Base-by-base conservation (phyloP, 2,888 invertebrate species). In the Plagodis dolabraria region DNA sequence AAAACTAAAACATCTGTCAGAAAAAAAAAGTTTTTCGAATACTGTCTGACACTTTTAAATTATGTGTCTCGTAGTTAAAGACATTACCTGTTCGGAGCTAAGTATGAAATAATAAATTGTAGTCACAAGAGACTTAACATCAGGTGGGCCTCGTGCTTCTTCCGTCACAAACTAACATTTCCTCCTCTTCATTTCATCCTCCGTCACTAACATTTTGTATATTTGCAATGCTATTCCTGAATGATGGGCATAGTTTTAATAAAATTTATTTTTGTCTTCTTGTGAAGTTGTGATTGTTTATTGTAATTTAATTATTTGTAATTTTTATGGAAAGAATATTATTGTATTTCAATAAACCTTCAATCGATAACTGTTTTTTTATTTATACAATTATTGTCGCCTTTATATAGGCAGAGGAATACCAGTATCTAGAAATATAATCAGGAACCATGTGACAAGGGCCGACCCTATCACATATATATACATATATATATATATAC, bases 261-360 rank as follows among this genome's bases (percentile, higher is more conserved):
- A 44, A 43, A 43, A 34, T 45, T 47, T 36, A 45, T 57, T 57
- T 35, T 72, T 74, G 63, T 71, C 67, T 66, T 72, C 58, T 71
- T 71, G 57, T 74, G 66, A 76, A 73, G 72, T 72, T 76, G 73
- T 75, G 64, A 74, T 65, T 72, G 70, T 69, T 71, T 75, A 48
- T 46, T 52, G 34, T 60, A 71, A 71, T 46, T 57, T 49, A 57
- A 54, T 60, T 49, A 71, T 70, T 72, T 77, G 67, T 79, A 74
- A 74, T 76, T 78, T 76, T 78, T 76, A 80, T 76, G 75, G 58
- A 75, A 68, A 71, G 65, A 54, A 75, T 72, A 43, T 42, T 43
- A 43, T 46, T 48, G 64, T 75, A 65, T 75, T 75, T 75, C 68
- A 79, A 72, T 78, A 79, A 79, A 80, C 65, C 64, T 64, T 77